Base-by-base conservation (phyloP, 2,797 vertebrate genomes). In the Sebastes baramenuke region DNA sequence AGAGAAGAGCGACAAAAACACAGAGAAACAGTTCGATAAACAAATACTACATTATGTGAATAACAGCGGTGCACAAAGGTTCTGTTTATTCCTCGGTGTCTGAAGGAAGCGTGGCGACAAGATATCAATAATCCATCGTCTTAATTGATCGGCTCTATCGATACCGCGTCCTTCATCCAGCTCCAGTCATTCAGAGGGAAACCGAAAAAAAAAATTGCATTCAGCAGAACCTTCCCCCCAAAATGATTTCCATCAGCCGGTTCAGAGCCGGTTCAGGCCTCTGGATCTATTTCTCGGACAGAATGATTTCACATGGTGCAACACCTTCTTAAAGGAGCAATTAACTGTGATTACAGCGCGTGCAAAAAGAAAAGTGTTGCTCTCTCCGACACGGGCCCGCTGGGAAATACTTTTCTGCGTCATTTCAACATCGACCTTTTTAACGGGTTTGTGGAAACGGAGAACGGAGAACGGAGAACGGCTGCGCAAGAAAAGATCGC, bases 391-490 rank as follows among this genome's bases (percentile, higher is more conserved):
- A 83, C 82, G 20, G 76, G 86, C 70, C 91, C 87, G 85, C 88
- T 85, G 91, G 94, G 93, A 87, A 89, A 93, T 88, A 84, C 89
- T 92, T 91, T 91, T 91, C 92, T 94, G 93, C 92, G 92, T 94
- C 93, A 94, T 95, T 95, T 95, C 91, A 93, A 93, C 85, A 88
- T 87, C 85, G 86, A 89, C 84, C 85, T 94, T 94, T 95, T 94
- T 95, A 91, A 93, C 89, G 64, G 90, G 87, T 83, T 91, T 87
- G 86, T 90, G 90, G 90, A 92, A 90, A 90, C 81, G 81, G 69
- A 79, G 58, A 60, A 87, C 61, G 88, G 34, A 36, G 34, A 36
- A 36, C 30, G 30, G 30, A 30, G 30, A 30, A 25, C 25, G 29
- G 2, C 87, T 86, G 86, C 79, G 82, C 71, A 60, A 67, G 60